Percentiles rank a stretch among this genome's conserved stretches.
Conservation (phyloP, 2,797 vertebrate genomes). For the Cheirogaleus major region DNA sequence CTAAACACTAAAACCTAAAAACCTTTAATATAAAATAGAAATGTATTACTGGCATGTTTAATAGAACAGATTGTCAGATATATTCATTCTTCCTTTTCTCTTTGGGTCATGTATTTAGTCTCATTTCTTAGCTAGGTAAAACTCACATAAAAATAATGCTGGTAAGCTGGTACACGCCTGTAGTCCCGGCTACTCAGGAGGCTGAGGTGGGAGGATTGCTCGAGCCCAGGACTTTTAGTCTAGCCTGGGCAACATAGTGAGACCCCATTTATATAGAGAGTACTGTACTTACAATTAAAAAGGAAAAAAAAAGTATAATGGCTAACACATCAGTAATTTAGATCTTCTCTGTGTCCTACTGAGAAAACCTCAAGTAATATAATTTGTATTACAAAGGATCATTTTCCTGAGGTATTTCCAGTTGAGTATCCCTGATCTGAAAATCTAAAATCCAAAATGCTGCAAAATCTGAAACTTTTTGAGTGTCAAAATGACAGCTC, state of each 20-base stretch:
- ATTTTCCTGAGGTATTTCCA: constrained; percentile 33
- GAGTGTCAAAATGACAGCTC: not conserved
- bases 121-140: constrained; percentile 34
- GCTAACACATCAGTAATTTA: not conserved
- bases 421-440: not conserved
- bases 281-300: constrained; percentile 49
- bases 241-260: not conserved
- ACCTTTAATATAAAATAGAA: not conserved
- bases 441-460: not conserved
- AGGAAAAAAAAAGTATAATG: not conserved
- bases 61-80: not conserved
- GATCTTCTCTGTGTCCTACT: not conserved
- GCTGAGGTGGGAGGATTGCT: not conserved
- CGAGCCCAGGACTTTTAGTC: not conserved
- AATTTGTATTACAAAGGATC: constrained; percentile 33
- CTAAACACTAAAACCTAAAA: constrained; percentile 31
- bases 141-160: not conserved
- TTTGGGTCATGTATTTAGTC: not conserved
- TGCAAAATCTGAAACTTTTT: not conserved
- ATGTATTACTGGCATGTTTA: constrained; percentile 3
- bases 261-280: not conserved
- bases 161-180: not conserved
- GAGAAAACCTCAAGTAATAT: not conserved
- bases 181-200: not conserved
- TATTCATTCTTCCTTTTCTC: constrained; percentile 45